phyloP scores from a whole-genome alignment of 1,140 invertebrate species.

The Bombus confusus region DNA sequence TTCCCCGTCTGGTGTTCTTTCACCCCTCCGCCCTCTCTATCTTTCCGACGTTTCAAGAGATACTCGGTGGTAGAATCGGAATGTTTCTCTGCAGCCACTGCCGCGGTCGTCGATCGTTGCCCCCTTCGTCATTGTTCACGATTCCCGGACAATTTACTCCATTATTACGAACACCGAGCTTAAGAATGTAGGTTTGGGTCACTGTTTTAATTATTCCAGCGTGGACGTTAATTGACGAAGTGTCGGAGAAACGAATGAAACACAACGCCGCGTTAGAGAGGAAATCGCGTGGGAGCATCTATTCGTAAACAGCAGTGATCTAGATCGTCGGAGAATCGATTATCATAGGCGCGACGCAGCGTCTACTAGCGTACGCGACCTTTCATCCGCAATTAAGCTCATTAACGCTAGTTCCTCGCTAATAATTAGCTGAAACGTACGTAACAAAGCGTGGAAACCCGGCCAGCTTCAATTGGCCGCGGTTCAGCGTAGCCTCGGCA shows the following conservation, averaged over 20 bases:
- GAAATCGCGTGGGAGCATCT: slow-evolving; percentile 6
- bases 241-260: neutral
- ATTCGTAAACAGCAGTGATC: slow-evolving; percentile 24
- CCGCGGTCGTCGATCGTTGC: neutral
- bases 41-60: neutral
- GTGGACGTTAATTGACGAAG: neutral
- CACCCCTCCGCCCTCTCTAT: neutral
- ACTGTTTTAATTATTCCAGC: neutral
- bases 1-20: neutral
- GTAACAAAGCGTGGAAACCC: slow-evolving; percentile 62
- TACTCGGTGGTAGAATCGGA: neutral
- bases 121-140: slow-evolving; percentile 34
- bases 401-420: slow-evolving; percentile 59
- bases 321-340: slow-evolving; percentile 17
- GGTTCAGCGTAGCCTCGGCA: slow-evolving; percentile 44
- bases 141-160: neutral
- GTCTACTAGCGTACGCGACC: slow-evolving; percentile 37
- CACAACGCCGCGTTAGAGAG: no score
- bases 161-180: neutral
- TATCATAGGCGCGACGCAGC: slow-evolving; percentile 7
- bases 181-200: neutral
- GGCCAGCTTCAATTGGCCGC: slow-evolving; percentile 63
- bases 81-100: neutral
- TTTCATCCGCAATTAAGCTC: slow-evolving; percentile 69
- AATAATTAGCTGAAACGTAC: slow-evolving; percentile 62